Percentiles rank a stretch among this genome's conserved stretches.
Evolutionary conservation across 2,888 invertebrate species (phyloP).

Genomic region (Anoplius nigerrimus): DNA sequence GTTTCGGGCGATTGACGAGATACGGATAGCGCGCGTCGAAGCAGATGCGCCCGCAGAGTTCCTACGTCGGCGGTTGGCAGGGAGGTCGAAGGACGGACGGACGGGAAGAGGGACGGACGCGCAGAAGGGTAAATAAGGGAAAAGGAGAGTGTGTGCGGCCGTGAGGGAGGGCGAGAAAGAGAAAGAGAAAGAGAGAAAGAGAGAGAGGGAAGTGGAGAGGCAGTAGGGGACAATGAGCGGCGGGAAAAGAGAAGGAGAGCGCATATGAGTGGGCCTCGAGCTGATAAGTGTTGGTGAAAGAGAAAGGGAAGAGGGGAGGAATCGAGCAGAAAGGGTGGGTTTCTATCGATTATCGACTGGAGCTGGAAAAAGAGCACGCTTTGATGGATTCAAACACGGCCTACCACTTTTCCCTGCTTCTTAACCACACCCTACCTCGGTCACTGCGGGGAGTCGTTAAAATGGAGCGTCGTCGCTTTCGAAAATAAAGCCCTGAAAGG

Average conservation of each 20-base stretch:
- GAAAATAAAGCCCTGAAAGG: neutral
- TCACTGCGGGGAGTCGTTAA: constrained; percentile 52
- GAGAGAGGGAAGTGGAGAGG: neutral
- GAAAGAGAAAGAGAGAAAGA: neutral
- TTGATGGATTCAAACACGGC: constrained; percentile 63
- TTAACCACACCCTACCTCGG: constrained; percentile 54
- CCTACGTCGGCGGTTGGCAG: neutral
- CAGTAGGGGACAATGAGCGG: neutral
- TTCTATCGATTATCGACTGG: constrained; percentile 58
- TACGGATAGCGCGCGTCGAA: too few species aligned
- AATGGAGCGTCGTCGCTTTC: constrained; percentile 38
- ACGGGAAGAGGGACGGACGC: neutral
- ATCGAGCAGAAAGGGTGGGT: constrained; percentile 22
- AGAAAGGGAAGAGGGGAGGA: constrained; percentile 6
- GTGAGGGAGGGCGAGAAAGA: neutral
- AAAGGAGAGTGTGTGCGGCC: neutral
- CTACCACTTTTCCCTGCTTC: constrained; percentile 56
- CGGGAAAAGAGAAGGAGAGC: neutral
- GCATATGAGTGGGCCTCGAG: neutral
- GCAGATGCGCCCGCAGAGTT: neutral
- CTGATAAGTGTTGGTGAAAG: neutral
- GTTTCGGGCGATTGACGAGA: constrained; percentile 27
- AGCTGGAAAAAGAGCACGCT: constrained; percentile 58
- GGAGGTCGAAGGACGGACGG: constrained; percentile 1
- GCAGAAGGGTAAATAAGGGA: neutral